Evolutionary conservation across 2,797 vertebrate genomes (phyloP).

Genomic region (Tragopan temminckii): DNA sequence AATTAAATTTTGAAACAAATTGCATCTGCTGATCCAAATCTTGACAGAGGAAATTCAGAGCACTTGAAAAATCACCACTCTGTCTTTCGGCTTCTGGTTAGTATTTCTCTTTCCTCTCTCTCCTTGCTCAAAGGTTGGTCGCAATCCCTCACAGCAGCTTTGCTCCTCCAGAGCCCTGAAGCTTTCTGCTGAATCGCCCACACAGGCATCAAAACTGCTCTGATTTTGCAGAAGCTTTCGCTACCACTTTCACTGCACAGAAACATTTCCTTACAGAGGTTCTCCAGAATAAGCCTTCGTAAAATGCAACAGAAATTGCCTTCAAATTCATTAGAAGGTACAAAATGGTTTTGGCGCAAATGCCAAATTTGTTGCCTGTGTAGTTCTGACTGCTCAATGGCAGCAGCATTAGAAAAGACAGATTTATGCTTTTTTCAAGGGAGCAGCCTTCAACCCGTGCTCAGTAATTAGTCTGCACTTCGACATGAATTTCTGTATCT

Average conservation of each 20-base stretch:
- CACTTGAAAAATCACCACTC: too few relatives aligned
- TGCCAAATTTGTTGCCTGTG: background rate
- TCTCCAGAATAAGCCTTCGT: background rate
- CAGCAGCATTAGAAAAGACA: background rate
- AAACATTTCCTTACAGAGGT: background rate
- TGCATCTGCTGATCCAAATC: too few relatives aligned
- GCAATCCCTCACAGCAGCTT: too few relatives aligned
- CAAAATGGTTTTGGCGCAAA: background rate
- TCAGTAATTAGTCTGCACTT: background rate
- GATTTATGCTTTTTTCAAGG: background rate
- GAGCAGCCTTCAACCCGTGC: background rate
- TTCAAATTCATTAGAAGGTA: background rate
- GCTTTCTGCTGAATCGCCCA: too few relatives aligned
- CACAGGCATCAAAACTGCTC: too few relatives aligned
- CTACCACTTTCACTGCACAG: background rate
- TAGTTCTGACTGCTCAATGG: conserved; percentile 1
- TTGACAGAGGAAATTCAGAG: too few relatives aligned
- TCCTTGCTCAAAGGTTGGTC: too few relatives aligned
- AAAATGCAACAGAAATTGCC: background rate
- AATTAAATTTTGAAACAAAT: too few relatives aligned
- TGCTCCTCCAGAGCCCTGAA: too few relatives aligned
- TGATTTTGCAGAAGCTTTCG: too few relatives aligned
- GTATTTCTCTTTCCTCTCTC: too few relatives aligned
- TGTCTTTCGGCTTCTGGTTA: too few relatives aligned
- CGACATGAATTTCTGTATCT: background rate